These are phyloP conservation scores for Mionectes olivaceus DNA, from an alignment of 2,797 vertebrate species.

Conservation along the genomic window DNA sequence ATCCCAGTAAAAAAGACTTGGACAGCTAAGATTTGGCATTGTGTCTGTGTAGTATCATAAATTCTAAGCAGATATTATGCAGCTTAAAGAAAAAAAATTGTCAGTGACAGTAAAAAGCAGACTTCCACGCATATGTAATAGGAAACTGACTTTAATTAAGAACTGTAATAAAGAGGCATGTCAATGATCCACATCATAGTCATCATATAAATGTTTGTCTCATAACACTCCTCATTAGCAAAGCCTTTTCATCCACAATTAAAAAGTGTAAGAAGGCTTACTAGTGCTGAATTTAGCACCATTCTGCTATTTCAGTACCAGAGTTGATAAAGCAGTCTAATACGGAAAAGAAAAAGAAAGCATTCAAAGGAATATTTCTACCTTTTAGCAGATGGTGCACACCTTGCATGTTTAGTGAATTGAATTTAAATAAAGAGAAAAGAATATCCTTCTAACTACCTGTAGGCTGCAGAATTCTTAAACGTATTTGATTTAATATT, in stretches of 20 bases:
- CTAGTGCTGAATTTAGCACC: not conserved
- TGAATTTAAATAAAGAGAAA: slow-evolving; percentile 43
- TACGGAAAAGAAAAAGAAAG: not conserved
- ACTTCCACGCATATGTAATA: not conserved
- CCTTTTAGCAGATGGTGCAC: not conserved
- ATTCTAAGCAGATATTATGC: not conserved
- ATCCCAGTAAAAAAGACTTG: not conserved
- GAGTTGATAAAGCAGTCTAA: not conserved
- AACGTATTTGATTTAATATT: slow-evolving; percentile 52
- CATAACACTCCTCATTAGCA: slow-evolving; percentile 19
- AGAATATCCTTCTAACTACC: not conserved
- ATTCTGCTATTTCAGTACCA: not conserved
- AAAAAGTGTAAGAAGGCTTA: not conserved
- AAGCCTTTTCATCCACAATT: not conserved
- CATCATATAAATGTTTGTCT: slow-evolving; percentile 17
- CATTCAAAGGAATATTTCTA: not conserved
- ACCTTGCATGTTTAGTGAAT: slow-evolving; percentile 14
- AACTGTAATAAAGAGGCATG: not conserved
- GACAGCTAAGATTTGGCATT: not conserved
- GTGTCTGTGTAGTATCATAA: not conserved
- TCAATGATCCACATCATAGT: not conserved
- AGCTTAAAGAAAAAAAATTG: slow-evolving; percentile 2
- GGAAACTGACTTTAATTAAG: slow-evolving; percentile 29
- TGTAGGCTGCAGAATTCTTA: slow-evolving; percentile 18
- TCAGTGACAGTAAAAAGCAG: not conserved